A percentile compares a stretch with the other conserved stretches of the same genome.
Evolutionary conservation across 2,888 invertebrate species (phyloP).

Genomic region (Drosophila rubida): DNA sequence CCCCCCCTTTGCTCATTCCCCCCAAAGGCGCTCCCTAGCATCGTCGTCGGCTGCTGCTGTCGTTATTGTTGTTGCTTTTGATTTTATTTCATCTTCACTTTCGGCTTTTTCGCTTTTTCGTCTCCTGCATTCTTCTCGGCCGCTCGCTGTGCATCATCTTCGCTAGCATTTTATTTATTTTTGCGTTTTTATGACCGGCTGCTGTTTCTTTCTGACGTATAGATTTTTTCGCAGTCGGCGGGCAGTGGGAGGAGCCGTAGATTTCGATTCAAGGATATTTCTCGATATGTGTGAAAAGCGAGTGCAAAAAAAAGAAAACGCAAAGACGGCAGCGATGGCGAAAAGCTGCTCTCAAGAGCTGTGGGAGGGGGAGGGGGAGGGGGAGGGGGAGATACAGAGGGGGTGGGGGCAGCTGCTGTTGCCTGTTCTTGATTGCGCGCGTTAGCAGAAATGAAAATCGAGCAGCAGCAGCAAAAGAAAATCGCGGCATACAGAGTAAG

Average conservation of each 20-base stretch:
- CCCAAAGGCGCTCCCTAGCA: slow-evolving; percentile 33
- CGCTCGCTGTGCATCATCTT: too few relatives aligned
- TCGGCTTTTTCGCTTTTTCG: slow-evolving; percentile 78
- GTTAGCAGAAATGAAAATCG: slow-evolving; percentile 77
- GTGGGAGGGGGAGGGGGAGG: not conserved
- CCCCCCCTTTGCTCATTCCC: too few relatives aligned
- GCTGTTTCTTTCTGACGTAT: slow-evolving; percentile 71
- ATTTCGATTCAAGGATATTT: slow-evolving; percentile 80
- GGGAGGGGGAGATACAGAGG: slow-evolving; percentile 5
- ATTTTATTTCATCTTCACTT: slow-evolving; percentile 79
- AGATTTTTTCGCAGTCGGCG: slow-evolving; percentile 53
- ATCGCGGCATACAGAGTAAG: slow-evolving; percentile 68
- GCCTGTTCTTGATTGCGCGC: slow-evolving; percentile 75
- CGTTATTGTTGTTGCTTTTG: too few relatives aligned
- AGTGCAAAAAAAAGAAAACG: slow-evolving; percentile 25
- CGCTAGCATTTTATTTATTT: slow-evolving; percentile 22
- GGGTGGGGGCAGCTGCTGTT: slow-evolving; percentile 16
- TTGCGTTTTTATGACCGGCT: slow-evolving; percentile 62
- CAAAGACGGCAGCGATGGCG: slow-evolving; percentile 60
- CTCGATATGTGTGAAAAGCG: slow-evolving; percentile 72
- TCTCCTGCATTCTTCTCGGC: slow-evolving; percentile 49
- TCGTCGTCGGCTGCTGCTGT: too few relatives aligned
- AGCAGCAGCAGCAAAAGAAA: slow-evolving; percentile 64
- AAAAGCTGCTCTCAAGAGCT: slow-evolving; percentile 54
- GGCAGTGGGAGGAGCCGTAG: slow-evolving; percentile 67